These are phyloP conservation scores for Trogon surrucura DNA, from an alignment of 2,113 vertebrate genomes.

Conservation along the genomic window DNA sequence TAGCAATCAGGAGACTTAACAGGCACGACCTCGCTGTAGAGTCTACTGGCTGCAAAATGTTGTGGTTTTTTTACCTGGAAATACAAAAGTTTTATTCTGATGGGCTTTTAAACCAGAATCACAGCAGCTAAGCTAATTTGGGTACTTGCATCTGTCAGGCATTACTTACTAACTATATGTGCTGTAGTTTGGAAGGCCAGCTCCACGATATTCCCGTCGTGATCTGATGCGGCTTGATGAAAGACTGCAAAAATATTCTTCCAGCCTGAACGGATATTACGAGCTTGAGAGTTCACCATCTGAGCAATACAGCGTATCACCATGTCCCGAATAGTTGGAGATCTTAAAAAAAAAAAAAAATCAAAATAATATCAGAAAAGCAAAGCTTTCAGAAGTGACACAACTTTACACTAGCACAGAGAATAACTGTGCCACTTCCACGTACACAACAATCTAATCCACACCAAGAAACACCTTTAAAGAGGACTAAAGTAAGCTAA, in stretches of 20 bases:
- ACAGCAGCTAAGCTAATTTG: neutral
- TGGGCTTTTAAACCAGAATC: neutral
- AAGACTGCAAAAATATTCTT: slow-evolving; percentile 99
- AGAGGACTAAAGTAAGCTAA: neutral
- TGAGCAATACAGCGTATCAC: slow-evolving; percentile 96
- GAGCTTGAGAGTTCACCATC: slow-evolving; percentile 97
- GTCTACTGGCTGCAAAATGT: neutral
- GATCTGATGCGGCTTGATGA: slow-evolving; percentile 94
- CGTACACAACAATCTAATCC: neutral
- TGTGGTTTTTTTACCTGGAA: neutral
- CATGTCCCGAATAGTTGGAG: slow-evolving; percentile 97
- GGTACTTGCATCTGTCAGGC: neutral
- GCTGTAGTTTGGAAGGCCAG: slow-evolving; percentile 95
- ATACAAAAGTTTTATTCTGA: neutral
- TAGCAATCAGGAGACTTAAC: neutral
- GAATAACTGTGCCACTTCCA: neutral
- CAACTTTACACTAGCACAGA: neutral
- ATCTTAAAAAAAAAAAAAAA: slow-evolving; percentile 70
- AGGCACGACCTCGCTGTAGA: neutral
- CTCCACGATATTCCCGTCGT: slow-evolving; percentile 94
- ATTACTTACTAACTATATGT: slow-evolving; percentile 92
- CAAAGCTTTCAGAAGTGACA: neutral
- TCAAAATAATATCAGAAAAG: neutral
- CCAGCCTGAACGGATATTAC: slow-evolving; percentile 98
- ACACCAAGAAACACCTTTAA: neutral